Base-by-base conservation (phyloP, 2,888 invertebrate species). In the Platycheirus rosarum region DNA sequence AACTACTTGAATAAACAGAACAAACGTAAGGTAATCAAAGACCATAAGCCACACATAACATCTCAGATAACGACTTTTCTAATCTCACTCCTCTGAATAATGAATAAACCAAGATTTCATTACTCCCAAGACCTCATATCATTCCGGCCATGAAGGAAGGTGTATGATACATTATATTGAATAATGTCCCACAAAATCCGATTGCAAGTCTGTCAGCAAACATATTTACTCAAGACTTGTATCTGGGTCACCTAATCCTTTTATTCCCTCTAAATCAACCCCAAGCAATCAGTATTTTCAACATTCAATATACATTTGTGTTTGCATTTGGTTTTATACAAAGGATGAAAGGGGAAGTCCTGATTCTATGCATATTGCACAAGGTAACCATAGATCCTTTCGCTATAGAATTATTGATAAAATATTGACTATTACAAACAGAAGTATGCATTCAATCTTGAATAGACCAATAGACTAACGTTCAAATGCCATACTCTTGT, bases 361-460 rank as follows among this genome's bases (percentile, higher is more conserved):
- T 14, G 14, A 13, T 23, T 2, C 23, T 23, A 0, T 23, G 18
- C 26, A 49, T 14, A 13, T 9, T 16, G 1, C 1, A 9, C 9
- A 4, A 20, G 6, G 26, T 48, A 13, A 32, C 51, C 51, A 18
- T 20, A 55, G 23, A 57, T 23, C 37, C 20, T 37, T 55, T 55
- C 37, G 14, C 55, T 57, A 26, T 57, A 26, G 57, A 57, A 57
- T 57, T 57, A 57, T 40, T 57, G 57, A 57, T 57, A 57, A 40
- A 57, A 40, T 57, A 40, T 57, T 57, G 57, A 57, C 40, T 57
- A 13, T 40, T 40, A 57, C 40, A 23, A 40, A n/a, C 40, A 40
- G 23, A 57, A 40, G 40, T 48, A 48, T 2, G 13, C 2, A 14
- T 20, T n/a, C n/a, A 18, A 0, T 0, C 0, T 16, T 1, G 9